These are phyloP conservation scores for Caenorhabditis sulstoni DNA, from an alignment of 2,888 invertebrate genomes.

Conservation along the genomic window DNA sequence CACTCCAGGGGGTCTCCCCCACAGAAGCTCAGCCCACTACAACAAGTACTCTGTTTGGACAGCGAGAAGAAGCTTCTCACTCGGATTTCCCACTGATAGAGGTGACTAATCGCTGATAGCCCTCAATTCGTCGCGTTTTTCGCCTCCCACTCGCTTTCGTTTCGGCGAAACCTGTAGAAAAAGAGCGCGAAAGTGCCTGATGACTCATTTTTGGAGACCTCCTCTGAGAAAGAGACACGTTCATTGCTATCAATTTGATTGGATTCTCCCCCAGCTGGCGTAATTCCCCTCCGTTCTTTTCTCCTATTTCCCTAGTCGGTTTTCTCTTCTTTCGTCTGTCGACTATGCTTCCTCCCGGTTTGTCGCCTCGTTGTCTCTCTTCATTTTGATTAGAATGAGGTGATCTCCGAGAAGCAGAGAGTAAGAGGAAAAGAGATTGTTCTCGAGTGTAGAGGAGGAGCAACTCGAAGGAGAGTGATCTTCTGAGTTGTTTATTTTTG, in stretches of 20 bases:
- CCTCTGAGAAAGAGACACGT: conserved; percentile 1
- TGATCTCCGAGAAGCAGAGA: neutral
- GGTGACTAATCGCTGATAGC: conserved; percentile 8
- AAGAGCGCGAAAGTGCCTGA: conserved; percentile 7
- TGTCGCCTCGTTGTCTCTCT: conserved; percentile 7
- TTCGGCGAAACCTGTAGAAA: neutral
- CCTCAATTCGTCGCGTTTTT: no score
- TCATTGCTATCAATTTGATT: conserved; percentile 5
- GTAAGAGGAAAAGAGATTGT: conserved; percentile 2
- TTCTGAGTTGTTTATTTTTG: conserved; percentile 54
- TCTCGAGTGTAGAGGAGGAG: conserved; percentile 11
- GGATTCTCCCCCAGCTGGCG: neutral
- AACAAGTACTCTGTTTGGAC: no score
- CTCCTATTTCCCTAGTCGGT: conserved; percentile 10
- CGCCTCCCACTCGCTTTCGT: no score
- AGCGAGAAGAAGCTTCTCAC: no score
- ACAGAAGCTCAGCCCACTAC: no score
- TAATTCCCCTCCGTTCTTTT: neutral
- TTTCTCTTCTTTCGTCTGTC: neutral
- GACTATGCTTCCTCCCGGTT: neutral
- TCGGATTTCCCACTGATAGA: no score
- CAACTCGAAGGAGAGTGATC: conserved; percentile 26
- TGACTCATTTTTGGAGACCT: conserved; percentile 3
- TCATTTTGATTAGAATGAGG: neutral
- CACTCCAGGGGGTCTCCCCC: conserved; percentile 11